Percentiles rank a stretch among this genome's conserved stretches.
Evolutionary conservation across 2,888 invertebrate species (phyloP).

Genomic region (Chrysolina americana): DNA sequence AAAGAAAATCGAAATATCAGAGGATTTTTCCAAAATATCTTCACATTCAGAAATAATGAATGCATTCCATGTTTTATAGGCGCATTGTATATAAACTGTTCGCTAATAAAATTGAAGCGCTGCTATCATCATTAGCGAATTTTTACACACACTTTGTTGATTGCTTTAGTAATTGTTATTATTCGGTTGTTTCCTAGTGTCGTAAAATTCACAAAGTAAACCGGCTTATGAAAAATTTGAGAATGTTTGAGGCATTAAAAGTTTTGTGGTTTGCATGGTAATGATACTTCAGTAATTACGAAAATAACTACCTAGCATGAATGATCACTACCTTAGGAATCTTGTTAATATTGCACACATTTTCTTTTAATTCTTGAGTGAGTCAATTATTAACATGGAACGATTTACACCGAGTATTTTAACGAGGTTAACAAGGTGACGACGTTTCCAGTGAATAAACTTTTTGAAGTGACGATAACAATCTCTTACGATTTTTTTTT

Average conservation of each 20-base stretch:
- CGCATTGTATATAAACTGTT: no score
- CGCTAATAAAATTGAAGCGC: background rate
- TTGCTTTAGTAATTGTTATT: background rate
- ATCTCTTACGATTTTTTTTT: background rate
- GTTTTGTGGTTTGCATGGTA: slow-evolving; percentile 3
- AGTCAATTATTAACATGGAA: background rate
- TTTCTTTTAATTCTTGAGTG: background rate
- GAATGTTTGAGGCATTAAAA: background rate
- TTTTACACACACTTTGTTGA: background rate
- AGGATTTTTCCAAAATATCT: no score
- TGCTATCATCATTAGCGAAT: background rate
- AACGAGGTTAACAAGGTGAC: slow-evolving; percentile 5
- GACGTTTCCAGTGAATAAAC: background rate
- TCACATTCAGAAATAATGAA: no score
- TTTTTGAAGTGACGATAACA: background rate
- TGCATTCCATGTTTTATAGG: no score
- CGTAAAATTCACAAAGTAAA: background rate
- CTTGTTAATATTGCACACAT: background rate
- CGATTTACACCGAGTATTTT: background rate
- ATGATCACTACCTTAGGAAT: background rate
- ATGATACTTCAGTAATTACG: slow-evolving; percentile 8
- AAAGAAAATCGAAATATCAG: no score
- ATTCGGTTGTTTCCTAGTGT: slow-evolving; percentile 1
- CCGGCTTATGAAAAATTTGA: background rate
- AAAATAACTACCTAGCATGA: slow-evolving; percentile 1